Evolutionary conservation across 1,140 invertebrate species (phyloP).

Genomic region (Ips typographus): DNA sequence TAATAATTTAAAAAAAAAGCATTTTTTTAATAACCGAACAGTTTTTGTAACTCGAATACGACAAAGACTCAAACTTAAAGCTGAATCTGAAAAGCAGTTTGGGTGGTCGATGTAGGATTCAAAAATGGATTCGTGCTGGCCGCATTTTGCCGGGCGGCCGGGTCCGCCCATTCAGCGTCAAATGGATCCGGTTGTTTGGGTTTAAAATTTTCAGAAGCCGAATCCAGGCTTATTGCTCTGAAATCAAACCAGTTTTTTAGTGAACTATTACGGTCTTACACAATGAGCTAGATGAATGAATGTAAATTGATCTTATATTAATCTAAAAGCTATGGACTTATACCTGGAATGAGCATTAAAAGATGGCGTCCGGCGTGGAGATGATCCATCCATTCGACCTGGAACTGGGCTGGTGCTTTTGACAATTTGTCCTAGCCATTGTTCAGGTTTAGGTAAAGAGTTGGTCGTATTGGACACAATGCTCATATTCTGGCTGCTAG

Average conservation of each 20-base stretch:
- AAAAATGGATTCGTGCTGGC: constrained; percentile 58
- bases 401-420: constrained; percentile 54
- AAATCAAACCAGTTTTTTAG: constrained; percentile 2
- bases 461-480: constrained; percentile 45
- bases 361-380: constrained; percentile 55
- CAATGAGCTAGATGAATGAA: background rate
- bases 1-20: no score
- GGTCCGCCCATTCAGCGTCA: constrained; percentile 82
- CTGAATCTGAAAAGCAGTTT: constrained; percentile 67
- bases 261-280: background rate
- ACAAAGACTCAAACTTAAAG: constrained; percentile 52
- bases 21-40: no score
- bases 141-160: constrained; percentile 43
- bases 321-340: background rate
- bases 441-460: constrained; percentile 70
- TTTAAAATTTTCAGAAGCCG: constrained; percentile 50
- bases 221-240: constrained; percentile 60
- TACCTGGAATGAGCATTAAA: constrained; percentile 61
- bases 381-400: constrained; percentile 49
- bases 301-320: background rate
- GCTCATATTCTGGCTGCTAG: constrained; percentile 29
- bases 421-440: constrained; percentile 74
- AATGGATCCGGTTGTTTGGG: constrained; percentile 69
- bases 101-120: constrained; percentile 56
- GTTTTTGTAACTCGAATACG: no score